These are phyloP conservation scores for Baronia brevicornis DNA, from an alignment of 2,888 invertebrate genomes.

Conservation along the genomic window DNA sequence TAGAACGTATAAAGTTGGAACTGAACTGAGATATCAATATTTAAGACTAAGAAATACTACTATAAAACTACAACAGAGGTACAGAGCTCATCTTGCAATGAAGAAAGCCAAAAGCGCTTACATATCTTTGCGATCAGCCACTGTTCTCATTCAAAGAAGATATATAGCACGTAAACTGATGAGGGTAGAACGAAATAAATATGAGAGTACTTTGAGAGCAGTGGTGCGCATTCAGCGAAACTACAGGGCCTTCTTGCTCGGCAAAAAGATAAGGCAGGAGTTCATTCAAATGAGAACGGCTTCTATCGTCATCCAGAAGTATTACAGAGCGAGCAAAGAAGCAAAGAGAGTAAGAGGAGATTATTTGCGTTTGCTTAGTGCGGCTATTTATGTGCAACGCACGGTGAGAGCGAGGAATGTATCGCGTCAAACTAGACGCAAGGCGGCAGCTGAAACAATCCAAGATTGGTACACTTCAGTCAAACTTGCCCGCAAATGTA, in stretches of 20 bases:
- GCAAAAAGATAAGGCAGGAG: slow-evolving; percentile 33
- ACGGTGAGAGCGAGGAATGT: slow-evolving; percentile 39
- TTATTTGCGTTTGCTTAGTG: slow-evolving; percentile 34
- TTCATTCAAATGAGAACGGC: slow-evolving; percentile 41
- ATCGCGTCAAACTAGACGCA: slow-evolving; percentile 19
- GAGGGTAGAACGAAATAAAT: slow-evolving; percentile 44
- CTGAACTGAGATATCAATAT: slow-evolving; percentile 37
- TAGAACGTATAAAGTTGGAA: slow-evolving; percentile 36
- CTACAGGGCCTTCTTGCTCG: slow-evolving; percentile 38
- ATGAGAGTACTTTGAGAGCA: slow-evolving; percentile 40
- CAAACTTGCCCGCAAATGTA: slow-evolving; percentile 34
- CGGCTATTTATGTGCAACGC: slow-evolving; percentile 46
- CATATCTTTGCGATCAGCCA: slow-evolving; percentile 27
- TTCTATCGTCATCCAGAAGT: slow-evolving; percentile 49
- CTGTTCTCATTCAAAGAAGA: slow-evolving; percentile 38
- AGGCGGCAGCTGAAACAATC: slow-evolving; percentile 42
- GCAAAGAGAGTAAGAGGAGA: slow-evolving; percentile 31
- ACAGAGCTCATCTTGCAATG: slow-evolving; percentile 44
- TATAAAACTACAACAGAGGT: slow-evolving; percentile 39
- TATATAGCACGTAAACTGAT: slow-evolving; percentile 51
- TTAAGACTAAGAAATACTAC: slow-evolving; percentile 34
- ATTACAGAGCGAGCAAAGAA: slow-evolving; percentile 39
- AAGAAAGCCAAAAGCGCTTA: slow-evolving; percentile 35
- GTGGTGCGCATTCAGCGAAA: slow-evolving; percentile 53
- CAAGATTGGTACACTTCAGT: slow-evolving; percentile 51